Evolutionary conservation across 2,888 invertebrate genomes (phyloP).

Genomic region (Crossocerus cetratus): DNA sequence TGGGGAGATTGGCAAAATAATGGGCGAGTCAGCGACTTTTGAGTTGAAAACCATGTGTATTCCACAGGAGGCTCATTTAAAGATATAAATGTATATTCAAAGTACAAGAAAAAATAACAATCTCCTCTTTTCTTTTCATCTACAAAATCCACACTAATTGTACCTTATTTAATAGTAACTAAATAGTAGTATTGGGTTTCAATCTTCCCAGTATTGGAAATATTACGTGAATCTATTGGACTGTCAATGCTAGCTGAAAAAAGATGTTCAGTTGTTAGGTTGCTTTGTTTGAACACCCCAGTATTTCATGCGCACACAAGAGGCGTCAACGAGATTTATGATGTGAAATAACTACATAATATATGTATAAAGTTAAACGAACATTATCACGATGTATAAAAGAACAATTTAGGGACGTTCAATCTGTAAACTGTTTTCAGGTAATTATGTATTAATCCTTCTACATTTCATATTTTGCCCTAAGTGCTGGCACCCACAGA

Average conservation of each 20-base stretch:
- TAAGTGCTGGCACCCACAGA: neutral
- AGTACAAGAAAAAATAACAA: conserved; percentile 39
- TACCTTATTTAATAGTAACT: conserved; percentile 20
- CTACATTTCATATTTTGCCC: neutral
- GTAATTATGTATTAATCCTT: neutral
- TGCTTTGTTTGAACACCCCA: neutral
- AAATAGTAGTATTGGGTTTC: conserved; percentile 8
- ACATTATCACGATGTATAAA: neutral
- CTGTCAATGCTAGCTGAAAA: conserved; percentile 32
- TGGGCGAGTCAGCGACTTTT: conserved; percentile 71
- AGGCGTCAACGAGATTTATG: neutral
- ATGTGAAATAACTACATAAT: neutral
- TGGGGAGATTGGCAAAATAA: conserved; percentile 72
- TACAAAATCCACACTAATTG: conserved; percentile 43
- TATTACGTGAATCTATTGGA: neutral
- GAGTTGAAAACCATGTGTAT: conserved; percentile 33
- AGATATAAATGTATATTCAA: conserved; percentile 42
- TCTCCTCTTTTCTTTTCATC: conserved; percentile 33
- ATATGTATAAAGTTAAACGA: neutral
- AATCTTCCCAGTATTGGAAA: neutral
- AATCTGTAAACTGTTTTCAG: neutral
- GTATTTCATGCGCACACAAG: conserved; percentile 11
- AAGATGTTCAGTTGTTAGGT: neutral
- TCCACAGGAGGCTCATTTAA: conserved; percentile 26
- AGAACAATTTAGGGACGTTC: neutral